Conservation (phyloP, 2,888 invertebrate genomes). For the Emmelina monodactyla region DNA sequence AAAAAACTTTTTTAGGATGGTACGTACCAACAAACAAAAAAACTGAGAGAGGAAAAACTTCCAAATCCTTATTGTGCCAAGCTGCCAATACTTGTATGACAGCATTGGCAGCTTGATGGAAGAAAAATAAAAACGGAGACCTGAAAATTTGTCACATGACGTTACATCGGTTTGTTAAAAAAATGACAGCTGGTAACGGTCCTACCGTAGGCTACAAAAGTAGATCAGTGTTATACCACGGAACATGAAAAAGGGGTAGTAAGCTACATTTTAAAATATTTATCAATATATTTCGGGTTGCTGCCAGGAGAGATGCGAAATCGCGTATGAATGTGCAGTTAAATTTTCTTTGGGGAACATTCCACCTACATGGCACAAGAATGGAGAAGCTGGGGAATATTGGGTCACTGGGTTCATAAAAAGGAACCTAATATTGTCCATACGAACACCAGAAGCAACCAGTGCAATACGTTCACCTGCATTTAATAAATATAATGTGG, state of each 20-base stretch:
- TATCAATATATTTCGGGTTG: slow-evolving; percentile 13
- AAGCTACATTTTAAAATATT: slow-evolving; percentile 10
- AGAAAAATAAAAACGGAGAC: slow-evolving; percentile 14
- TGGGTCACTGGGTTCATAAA: slow-evolving; percentile 14
- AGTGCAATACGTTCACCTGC: slow-evolving; percentile 8
- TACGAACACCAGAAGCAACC: slow-evolving; percentile 11
- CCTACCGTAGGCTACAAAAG: slow-evolving; percentile 7
- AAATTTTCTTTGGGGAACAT: slow-evolving; percentile 8
- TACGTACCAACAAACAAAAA: too few relatives aligned
- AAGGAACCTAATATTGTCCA: slow-evolving; percentile 8
- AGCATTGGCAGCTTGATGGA: too few relatives aligned
- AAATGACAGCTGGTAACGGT: slow-evolving; percentile 4
- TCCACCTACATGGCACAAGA: slow-evolving; percentile 10
- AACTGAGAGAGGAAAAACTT: too few relatives aligned
- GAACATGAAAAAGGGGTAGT: slow-evolving; percentile 7
- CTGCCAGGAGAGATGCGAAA: slow-evolving; percentile 13
- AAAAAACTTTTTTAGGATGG: too few relatives aligned
- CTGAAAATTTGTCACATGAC: slow-evolving; percentile 13
- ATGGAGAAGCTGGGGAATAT: slow-evolving; percentile 12
- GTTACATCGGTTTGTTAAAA: slow-evolving; percentile 12
- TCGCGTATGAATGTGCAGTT: slow-evolving; percentile 14
- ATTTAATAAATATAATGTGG: slow-evolving; percentile 12
- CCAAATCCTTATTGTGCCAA: too few relatives aligned
- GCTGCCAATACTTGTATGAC: too few relatives aligned
- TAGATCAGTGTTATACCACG: slow-evolving; percentile 7